Base-by-base conservation (phyloP, 2,888 invertebrate species). In the Nasonia oneida region DNA sequence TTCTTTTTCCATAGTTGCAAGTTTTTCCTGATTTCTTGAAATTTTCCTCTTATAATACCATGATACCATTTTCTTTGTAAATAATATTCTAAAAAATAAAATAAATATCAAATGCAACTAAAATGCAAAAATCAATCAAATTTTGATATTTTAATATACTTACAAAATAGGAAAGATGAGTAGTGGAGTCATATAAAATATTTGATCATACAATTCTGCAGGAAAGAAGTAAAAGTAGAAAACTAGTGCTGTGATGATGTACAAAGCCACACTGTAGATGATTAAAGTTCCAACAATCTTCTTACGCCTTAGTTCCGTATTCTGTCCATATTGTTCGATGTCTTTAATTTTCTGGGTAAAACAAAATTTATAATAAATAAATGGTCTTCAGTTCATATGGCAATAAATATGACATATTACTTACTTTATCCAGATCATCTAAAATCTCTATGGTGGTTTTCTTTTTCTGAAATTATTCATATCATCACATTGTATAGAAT, bases 1-100 rank as follows among this genome's bases (percentile, higher is more conserved):
- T 90, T 98, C 96, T n/a, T 96, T 95, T 89, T 96, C 95, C 93
- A 98, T 95, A 81, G 95, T 95, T 75, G 94, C 94, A 64, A 98
- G 94, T 92, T 96, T 96, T 83, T 95, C 94, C 91, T 97, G 96
- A 94, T 98, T 98, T 91, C 96, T 96, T 86, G 95, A 95, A 80
- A 98, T 94, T 91, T 97, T 96, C 93, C 97, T 95, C 90, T 96
- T 96, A 93, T 97, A 99, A 93, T 98, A 98, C 97, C 97, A 98
- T 57, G 97, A 96, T 90, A 98, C 95, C 88, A 96, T 94, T 89
- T 96, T 96, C 90, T 98, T 97, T 33, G 97, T 94, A 86, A 96
- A 94, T 91, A 97, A 95, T 87, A 98, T 96, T 90, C 98, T 98
- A 87, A 94, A 91, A 84, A 18, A 18, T 18, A 53, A 4, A 79